A percentile compares a stretch with the other conserved stretches of the same genome.
phyloP scores from a whole-genome alignment of 2,888 invertebrate genomes.

The Isoperla grammatica region DNA sequence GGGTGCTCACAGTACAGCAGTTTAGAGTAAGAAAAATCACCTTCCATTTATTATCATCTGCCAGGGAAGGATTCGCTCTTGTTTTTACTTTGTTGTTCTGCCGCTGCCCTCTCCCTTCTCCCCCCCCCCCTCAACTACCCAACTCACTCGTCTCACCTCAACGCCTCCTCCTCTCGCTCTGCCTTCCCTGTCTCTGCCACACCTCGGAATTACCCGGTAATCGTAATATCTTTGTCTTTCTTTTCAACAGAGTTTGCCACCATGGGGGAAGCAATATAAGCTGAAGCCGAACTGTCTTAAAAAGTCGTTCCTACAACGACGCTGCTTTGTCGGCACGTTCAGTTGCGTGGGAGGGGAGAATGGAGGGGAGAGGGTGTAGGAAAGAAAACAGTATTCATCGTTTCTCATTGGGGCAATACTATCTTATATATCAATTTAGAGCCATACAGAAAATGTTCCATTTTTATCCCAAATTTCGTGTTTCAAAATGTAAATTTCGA shows the following conservation, averaged over 20 bases:
- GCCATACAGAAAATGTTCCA: too few relatives aligned
- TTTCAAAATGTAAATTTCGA: too few relatives aligned
- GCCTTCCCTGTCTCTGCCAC: background rate
- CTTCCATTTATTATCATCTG: conserved; percentile 26
- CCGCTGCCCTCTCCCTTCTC: conserved; percentile 8
- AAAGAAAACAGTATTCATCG: too few relatives aligned
- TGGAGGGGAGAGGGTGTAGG: too few relatives aligned
- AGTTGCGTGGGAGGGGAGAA: too few relatives aligned
- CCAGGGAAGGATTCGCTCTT: conserved; percentile 16
- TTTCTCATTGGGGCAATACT: too few relatives aligned
- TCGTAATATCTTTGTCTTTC: conserved; percentile 1
- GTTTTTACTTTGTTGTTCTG: conserved; percentile 5
- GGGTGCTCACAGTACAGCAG: conserved; percentile 15
- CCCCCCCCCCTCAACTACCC: conserved; percentile 5
- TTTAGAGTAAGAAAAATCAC: conserved; percentile 25
- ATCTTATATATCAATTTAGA: too few relatives aligned
- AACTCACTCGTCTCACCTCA: background rate
- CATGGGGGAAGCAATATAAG: too few relatives aligned
- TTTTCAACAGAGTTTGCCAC: background rate
- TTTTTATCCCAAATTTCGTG: too few relatives aligned
- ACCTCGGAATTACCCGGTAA: conserved; percentile 10
- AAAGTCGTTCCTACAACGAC: too few relatives aligned
- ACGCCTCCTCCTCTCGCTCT: background rate
- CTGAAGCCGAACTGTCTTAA: too few relatives aligned
- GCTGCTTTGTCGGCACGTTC: too few relatives aligned